These are phyloP conservation scores for Amazonetta brasiliensis DNA, from an alignment of 2,797 vertebrate genomes.

Conservation along the genomic window DNA sequence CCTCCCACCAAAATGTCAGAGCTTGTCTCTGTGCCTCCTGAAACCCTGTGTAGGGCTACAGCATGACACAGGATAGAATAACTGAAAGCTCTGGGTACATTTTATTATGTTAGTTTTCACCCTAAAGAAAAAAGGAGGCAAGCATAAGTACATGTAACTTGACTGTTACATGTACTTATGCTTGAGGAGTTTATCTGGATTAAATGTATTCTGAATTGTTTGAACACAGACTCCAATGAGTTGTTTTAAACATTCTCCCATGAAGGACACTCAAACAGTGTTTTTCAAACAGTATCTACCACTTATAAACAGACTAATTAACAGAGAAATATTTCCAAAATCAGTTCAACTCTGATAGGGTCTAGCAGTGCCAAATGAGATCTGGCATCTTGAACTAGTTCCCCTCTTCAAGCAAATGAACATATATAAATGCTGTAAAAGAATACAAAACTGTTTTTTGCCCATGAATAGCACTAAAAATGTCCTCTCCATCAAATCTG, in stretches of 20 bases:
- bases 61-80: background rate
- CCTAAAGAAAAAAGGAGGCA: background rate
- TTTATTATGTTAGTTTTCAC: background rate
- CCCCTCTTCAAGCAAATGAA: background rate
- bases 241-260: background rate
- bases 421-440: background rate
- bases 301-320: background rate
- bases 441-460: background rate
- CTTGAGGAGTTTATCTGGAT: background rate
- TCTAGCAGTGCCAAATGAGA: background rate
- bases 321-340: background rate
- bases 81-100: background rate
- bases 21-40: conserved; percentile 4
- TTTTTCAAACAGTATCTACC: background rate
- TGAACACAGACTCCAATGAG: background rate
- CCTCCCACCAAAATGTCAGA: background rate
- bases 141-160: background rate
- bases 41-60: background rate
- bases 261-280: background rate
- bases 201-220: background rate
- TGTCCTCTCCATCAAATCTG: background rate
- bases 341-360: background rate
- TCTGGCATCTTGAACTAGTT: background rate
- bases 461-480: background rate
- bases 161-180: no score